Conservation (phyloP, 1,140 invertebrate species). For the Leptinotarsa lineolata region DNA sequence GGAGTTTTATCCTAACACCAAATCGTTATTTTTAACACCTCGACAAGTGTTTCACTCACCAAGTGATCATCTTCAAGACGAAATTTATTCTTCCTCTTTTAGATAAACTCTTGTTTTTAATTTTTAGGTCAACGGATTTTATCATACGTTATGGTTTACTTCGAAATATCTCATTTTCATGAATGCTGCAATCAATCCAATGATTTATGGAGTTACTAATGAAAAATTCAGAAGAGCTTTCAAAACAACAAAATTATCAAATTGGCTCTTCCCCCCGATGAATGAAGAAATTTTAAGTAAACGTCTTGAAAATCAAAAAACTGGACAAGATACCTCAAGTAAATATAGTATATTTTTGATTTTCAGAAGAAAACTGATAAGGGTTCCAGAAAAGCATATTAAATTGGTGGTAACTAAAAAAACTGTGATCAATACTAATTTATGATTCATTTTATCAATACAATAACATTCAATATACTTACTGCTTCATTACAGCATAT, state of each 20-base stretch:
- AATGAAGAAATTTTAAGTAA: background rate
- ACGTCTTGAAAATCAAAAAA: conserved; percentile 1
- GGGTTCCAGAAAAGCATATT: background rate
- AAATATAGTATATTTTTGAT: conserved; percentile 24
- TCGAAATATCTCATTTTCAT: conserved; percentile 70
- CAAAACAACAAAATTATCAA: conserved; percentile 32
- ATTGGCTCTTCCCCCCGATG: conserved; percentile 1
- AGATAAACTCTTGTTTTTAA: background rate
- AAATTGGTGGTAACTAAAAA: background rate
- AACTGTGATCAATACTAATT: conserved; percentile 3
- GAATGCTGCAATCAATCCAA: conserved; percentile 74
- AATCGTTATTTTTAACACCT: no score
- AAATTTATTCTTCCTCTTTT: no score
- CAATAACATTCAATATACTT: no score
- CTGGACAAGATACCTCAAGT: conserved; percentile 6
- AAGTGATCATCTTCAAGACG: no score
- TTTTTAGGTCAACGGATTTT: conserved; percentile 59
- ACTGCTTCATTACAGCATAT: no score
- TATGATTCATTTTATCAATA: background rate
- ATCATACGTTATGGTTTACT: conserved; percentile 65
- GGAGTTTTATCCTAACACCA: no score
- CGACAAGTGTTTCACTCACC: no score
- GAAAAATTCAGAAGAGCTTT: conserved; percentile 67
- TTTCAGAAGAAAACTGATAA: conserved; percentile 25
- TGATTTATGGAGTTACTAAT: conserved; percentile 75